Percentiles rank a stretch among this genome's conserved stretches.
These are phyloP conservation scores for Dicerorhinus sumatrensis DNA, from an alignment of 2,113 vertebrate species.

Conservation along the genomic window DNA sequence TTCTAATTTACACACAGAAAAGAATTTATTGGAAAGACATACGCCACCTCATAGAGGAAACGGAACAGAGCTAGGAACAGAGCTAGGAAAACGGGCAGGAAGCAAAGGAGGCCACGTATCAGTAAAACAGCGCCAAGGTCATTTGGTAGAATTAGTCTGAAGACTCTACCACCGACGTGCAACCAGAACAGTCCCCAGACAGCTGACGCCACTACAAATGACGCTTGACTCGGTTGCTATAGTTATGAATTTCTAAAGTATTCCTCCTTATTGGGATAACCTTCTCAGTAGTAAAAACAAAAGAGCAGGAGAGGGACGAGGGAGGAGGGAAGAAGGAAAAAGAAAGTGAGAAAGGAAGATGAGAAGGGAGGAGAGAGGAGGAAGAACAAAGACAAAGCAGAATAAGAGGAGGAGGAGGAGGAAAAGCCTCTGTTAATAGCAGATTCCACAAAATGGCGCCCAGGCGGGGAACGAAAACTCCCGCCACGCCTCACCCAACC, in stretches of 20 bases:
- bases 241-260: neutral
- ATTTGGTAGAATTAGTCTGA: neutral
- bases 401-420: too few relatives aligned
- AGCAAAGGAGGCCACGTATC: neutral
- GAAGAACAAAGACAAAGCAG: too few relatives aligned
- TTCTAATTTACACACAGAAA: conserved; percentile 29
- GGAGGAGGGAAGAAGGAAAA: too few relatives aligned
- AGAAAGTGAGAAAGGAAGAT: neutral
- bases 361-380: too few relatives aligned
- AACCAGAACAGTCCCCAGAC: neutral
- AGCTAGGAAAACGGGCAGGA: neutral
- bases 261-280: neutral
- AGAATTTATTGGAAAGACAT: conserved; percentile 1
- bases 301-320: neutral
- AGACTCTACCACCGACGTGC: neutral
- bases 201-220: neutral
- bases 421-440: neutral
- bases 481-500: neutral
- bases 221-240: neutral
- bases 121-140: neutral
- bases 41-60: neutral
- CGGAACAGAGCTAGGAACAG: neutral
- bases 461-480: neutral
- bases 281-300: neutral
- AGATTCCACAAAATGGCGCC: neutral